Percentiles rank a stretch among this genome's conserved stretches.
phyloP scores from a whole-genome alignment of 2,797 vertebrate genomes.

The Toxotes lorentzi region DNA sequence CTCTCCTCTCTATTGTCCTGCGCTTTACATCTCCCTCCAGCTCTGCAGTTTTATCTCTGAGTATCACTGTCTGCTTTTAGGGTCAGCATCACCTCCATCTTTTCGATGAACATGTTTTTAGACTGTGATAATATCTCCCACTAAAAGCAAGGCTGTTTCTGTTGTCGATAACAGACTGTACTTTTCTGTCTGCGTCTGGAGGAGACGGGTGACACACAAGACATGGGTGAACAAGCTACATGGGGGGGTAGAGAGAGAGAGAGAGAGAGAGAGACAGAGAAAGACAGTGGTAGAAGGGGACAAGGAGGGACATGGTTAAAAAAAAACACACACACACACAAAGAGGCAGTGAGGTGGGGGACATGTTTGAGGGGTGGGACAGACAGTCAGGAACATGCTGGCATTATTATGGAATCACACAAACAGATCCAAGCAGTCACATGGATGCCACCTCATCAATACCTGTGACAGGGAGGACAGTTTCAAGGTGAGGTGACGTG shows the following conservation, averaged over 20 bases:
- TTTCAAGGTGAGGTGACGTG: conserved; percentile 27
- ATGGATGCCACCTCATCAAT: conserved; percentile 11
- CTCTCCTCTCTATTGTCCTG: neutral
- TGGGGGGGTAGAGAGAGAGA: neutral
- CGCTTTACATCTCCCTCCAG: neutral
- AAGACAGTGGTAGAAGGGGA: neutral
- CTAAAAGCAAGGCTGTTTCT: neutral
- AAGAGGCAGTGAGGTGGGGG: neutral
- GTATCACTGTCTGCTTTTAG: neutral
- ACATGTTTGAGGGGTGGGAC: neutral
- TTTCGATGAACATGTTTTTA: neutral
- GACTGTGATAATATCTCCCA: neutral
- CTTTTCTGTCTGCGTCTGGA: neutral
- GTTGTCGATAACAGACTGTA: neutral
- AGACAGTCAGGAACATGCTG: conserved; percentile 27
- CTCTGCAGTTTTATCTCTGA: neutral
- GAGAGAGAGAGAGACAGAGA: neutral
- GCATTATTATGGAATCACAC: conserved; percentile 15
- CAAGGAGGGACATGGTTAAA: neutral
- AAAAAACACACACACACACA: neutral
- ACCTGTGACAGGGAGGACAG: conserved; percentile 17
- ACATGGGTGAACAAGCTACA: neutral
- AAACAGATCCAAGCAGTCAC: conserved; percentile 21
- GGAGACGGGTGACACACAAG: neutral
- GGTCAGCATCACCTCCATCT: neutral